Evolutionary conservation across 1,140 invertebrate genomes (phyloP).

Genomic region (Diorhabda elongata): DNA sequence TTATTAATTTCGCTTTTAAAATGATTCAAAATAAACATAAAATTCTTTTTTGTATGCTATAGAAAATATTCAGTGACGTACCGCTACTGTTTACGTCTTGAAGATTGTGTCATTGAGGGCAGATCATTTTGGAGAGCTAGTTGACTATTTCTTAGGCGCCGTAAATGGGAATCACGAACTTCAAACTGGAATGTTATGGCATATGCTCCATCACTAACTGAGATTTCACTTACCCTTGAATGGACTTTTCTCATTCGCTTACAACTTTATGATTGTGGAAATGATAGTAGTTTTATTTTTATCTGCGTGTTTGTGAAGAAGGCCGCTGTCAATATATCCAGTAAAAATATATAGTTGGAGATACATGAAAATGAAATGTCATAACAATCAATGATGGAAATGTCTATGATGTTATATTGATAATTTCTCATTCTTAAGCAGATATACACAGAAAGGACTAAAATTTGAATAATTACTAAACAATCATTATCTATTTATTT

Average conservation of each 20-base stretch:
- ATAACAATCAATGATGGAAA: no score
- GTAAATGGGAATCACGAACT: constrained; percentile 15
- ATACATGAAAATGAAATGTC: no score
- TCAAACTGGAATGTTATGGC: constrained; percentile 15
- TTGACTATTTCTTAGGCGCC: constrained; percentile 12
- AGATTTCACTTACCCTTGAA: constrained; percentile 14
- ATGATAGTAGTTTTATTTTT: constrained; percentile 16
- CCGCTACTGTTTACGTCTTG: background rate
- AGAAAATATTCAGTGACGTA: background rate
- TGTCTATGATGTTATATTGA: no score
- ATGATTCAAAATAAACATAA: no score
- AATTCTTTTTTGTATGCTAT: no score
- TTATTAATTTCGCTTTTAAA: no score
- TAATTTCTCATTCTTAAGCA: no score
- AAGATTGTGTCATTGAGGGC: constrained; percentile 1
- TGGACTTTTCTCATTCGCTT: constrained; percentile 11
- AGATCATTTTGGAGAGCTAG: constrained; percentile 1
- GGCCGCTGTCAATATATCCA: background rate
- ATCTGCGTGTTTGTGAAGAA: background rate
- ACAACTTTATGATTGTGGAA: constrained; percentile 11
- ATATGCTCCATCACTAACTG: constrained; percentile 12
- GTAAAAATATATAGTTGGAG: no score
- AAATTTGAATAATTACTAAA: no score
- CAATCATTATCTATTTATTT: no score
- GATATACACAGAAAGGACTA: no score